phyloP scores from a whole-genome alignment of 1,140 invertebrate genomes.

The Arion vulgaris region DNA sequence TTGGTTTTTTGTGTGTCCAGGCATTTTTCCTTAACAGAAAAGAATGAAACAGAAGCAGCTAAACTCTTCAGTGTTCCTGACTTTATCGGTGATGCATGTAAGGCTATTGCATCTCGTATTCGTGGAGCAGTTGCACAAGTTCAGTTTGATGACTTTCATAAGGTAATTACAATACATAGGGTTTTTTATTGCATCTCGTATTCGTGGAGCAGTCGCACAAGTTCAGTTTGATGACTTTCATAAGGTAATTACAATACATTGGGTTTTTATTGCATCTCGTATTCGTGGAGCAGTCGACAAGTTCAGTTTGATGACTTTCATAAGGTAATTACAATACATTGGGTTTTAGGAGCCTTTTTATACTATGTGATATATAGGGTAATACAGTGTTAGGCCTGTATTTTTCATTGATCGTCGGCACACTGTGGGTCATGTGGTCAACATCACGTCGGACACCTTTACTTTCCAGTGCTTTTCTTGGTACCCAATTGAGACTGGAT shows the following conservation, averaged over 20 bases:
- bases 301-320: conserved; percentile 76
- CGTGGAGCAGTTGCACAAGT: conserved; percentile 75
- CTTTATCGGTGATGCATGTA: conserved; percentile 77
- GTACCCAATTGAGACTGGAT: no score
- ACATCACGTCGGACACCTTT: no score
- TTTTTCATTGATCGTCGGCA: no score
- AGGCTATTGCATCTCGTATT: conserved; percentile 75
- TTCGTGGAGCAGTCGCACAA: conserved; percentile 75
- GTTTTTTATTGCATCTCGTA: conserved; percentile 73
- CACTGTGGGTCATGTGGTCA: no score
- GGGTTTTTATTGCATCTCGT: conserved; percentile 73
- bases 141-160: conserved; percentile 76
- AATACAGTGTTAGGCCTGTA: no score
- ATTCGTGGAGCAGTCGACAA: conserved; percentile 74
- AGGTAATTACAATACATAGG: no score
- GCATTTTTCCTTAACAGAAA: conserved; percentile 73
- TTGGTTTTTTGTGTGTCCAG: no score
- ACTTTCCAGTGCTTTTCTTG: no score
- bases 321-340: no score
- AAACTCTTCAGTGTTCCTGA: conserved; percentile 76
- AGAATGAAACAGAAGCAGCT: conserved; percentile 61
- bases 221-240: conserved; percentile 76
- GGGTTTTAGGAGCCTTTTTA: conserved; percentile 41
- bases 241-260: no score
- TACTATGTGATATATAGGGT: no score